Evolutionary conservation across 2,797 vertebrate species (phyloP), one percentile per base, ranked within the genome.

Genomic region (Fistularia tabacaria): DNA sequence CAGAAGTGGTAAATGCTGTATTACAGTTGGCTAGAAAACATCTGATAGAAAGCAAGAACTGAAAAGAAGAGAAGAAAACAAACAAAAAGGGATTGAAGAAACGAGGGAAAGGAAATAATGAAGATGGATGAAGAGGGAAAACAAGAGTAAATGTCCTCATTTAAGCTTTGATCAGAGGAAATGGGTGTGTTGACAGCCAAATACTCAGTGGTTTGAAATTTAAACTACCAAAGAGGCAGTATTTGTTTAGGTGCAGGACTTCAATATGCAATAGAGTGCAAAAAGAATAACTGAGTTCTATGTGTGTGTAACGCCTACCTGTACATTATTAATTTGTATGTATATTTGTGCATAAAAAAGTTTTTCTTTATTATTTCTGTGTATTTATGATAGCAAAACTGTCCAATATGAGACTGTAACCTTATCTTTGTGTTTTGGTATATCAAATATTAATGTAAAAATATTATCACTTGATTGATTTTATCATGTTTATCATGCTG

Each of bases 131-230:
- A 41, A 56, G 49, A 66, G 14, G 45, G 63, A 69, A 66, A 64
- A 54, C 39, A 39, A 51, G 64, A 49, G 59, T 45, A 51, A 67
- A 70, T 38, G 37, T 49, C 45, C 47, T 46, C 15, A 38, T 57
- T n/a, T 38, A 10, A 0, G 38, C 62, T 79, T 69, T 74, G 73
- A 81, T 83, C 68, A 50, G 59, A 75, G 68, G 51, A 76, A 76
- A 66, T 64, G 68, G 63, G 50, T 49, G 62, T 64, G 72, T 38
- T 71, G 49, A 66, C 15, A 40, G 54, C 39, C 45, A 74, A 67
- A 68, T 73, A 57, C 64, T 66, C 69, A 50, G 41, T 7, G 3
- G 54, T 71, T 75, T 74, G 62, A 77, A 83, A 84, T 68, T 69
- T 69, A 76, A 77, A 80, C 58, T 62, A 65, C 57, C 57, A 61